Base-by-base conservation (phyloP, 35 echinoderm and acorn worm genomes). In the Eucidaris tribuloides region DNA sequence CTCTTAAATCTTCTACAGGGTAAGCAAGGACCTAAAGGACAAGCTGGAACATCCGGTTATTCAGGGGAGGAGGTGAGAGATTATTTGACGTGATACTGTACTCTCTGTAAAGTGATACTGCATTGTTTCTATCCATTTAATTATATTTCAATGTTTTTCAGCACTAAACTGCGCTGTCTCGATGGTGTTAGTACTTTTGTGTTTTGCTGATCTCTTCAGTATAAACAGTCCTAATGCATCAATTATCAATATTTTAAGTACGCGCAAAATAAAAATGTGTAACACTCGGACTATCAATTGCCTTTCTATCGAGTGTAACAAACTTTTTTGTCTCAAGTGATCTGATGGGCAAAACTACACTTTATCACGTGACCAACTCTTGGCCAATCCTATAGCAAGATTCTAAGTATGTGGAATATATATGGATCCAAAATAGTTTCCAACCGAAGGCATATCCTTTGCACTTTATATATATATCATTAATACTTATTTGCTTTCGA, bases 1-100 rank as follows among this genome's bases (percentile, higher is more conserved):
- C 27, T 78, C 1, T 31, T 55, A 34, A 15, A 37, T 22, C 40
- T 14, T 15, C 58, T 39, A 60, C 71, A 87, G 84, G 84, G 84
- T 14, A 45, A 5, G 19, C 84, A 79, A 48, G 84, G 84, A 60
- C 38, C 84, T 3, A 79, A 62, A 70, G 82, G 82, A 65, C 42
- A 20, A 0, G 40, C 48, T 14, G 82, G 82, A 35, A 43, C 61
- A 24, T 38, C 46, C 9, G 82, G 82, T 2, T 44, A 17, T 43
- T 3, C 7, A 46, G 82, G 82, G 28, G 65, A 70, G 14, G 35
- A 44, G 62, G 82, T 84, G 32, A 39, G 23, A 60, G 36, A 30
- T 30, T 11, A 15, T 29, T 55, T 57, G 24, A 20, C 17, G 17
- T 11, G 6, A n/a, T n/a, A n/a, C n/a, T n/a, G n/a, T n/a, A n/a